Evolutionary conservation across 2,113 vertebrate species (phyloP).

Genomic region (Acanthochromis polyacanthus): DNA sequence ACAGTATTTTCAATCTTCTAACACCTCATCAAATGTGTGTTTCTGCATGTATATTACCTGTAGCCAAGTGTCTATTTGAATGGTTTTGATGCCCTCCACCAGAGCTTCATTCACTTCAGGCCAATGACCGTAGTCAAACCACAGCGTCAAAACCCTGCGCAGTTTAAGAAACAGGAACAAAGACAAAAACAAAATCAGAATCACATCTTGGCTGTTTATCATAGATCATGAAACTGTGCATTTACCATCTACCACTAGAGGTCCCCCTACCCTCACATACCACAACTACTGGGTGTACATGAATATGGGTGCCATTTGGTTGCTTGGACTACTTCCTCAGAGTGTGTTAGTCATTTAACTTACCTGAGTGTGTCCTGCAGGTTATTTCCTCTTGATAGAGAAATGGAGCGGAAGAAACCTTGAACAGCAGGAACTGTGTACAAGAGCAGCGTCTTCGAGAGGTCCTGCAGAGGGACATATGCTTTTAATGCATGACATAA

Average conservation of each 20-base stretch:
- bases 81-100: slow-evolving; percentile 98
- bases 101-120: slow-evolving; percentile 97
- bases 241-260: slow-evolving; percentile 67
- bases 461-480: slow-evolving; percentile 84
- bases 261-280: slow-evolving; percentile 48
- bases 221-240: not conserved
- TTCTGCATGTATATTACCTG: slow-evolving; percentile 85
- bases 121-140: slow-evolving; percentile 99
- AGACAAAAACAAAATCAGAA: not conserved
- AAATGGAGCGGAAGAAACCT: slow-evolving; percentile 98
- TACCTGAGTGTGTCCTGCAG: slow-evolving; percentile 98
- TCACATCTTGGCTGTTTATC: not conserved
- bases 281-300: not conserved
- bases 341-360: slow-evolving; percentile 8
- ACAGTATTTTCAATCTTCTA: too few species aligned
- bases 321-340: not conserved
- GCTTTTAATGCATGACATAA: not conserved
- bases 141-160: slow-evolving; percentile 94
- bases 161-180: not conserved
- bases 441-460: slow-evolving; percentile 94
- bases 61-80: slow-evolving; percentile 99
- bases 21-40: not conserved
- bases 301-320: not conserved
- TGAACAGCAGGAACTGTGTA: slow-evolving; percentile 99
- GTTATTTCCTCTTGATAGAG: slow-evolving; percentile 97